These are phyloP conservation scores for Eucidaris tribuloides DNA, from an alignment of 35 echinoderm and acorn worm species.

Conservation along the genomic window DNA sequence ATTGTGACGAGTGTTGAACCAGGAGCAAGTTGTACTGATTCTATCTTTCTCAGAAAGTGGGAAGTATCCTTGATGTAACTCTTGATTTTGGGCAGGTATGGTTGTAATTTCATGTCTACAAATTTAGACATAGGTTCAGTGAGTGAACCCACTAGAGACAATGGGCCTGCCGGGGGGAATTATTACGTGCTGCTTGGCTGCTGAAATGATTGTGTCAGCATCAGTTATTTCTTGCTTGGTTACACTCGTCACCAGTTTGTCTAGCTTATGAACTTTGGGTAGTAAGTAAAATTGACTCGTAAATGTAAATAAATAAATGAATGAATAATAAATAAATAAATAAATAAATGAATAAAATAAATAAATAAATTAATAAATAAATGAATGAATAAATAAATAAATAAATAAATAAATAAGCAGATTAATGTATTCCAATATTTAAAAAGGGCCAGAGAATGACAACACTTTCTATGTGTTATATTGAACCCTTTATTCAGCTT, in stretches of 20 bases:
- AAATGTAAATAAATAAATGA: too few species aligned
- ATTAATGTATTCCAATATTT: too few species aligned
- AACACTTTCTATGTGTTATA: too few species aligned
- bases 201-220: not conserved
- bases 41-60: not conserved
- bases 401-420: too few species aligned
- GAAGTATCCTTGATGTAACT: slow-evolving; percentile 2
- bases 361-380: too few species aligned
- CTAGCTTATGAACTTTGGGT: not conserved
- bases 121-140: not conserved
- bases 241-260: not conserved
- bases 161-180: not conserved
- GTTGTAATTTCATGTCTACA: not conserved
- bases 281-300: not conserved
- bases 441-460: too few species aligned
- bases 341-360: too few species aligned
- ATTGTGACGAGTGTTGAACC: not conserved
- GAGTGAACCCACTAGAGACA: not conserved
- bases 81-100: not conserved
- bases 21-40: not conserved
- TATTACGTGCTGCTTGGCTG: not conserved
- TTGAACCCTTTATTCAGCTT: too few species aligned
- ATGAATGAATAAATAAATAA: too few species aligned
- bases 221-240: not conserved
- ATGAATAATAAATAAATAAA: too few species aligned